Conservation (phyloP, 2,888 invertebrate genomes). For the Antheraea assamensis region DNA sequence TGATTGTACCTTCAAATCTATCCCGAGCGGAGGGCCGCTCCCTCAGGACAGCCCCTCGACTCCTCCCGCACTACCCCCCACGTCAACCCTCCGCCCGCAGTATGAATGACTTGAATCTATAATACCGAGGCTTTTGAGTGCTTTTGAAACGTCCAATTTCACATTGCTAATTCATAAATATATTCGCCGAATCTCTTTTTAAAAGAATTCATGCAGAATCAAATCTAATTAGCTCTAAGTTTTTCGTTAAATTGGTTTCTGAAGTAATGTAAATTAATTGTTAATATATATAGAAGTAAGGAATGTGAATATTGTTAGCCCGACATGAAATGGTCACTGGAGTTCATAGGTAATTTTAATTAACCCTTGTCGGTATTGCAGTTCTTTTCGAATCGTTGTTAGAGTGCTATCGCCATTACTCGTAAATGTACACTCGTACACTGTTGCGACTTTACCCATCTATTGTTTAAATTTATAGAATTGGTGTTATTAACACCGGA, state of each 20-base stretch:
- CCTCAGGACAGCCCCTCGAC: conserved; percentile 50
- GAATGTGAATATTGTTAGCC: no score
- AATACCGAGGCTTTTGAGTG: conserved; percentile 39
- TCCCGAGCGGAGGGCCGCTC: conserved; percentile 71
- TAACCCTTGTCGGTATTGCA: neutral
- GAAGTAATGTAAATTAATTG: neutral
- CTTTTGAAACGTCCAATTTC: neutral
- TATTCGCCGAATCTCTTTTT: neutral
- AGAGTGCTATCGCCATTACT: neutral
- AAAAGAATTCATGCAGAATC: neutral
- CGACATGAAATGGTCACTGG: neutral
- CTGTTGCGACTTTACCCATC: neutral
- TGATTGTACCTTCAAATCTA: conserved; percentile 82
- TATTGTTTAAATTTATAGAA: neutral
- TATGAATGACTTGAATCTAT: conserved; percentile 66
- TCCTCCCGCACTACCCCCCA: conserved; percentile 41
- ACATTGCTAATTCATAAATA: neutral
- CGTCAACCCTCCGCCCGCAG: conserved; percentile 44
- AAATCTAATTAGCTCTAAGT: no score
- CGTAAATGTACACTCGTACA: neutral
- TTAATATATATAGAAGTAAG: no score
- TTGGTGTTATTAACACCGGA: no score
- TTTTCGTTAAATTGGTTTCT: neutral
- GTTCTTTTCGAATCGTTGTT: neutral
- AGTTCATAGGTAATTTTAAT: neutral